Conservation (phyloP, 2,888 invertebrate species). For the Dryococelus australis region DNA sequence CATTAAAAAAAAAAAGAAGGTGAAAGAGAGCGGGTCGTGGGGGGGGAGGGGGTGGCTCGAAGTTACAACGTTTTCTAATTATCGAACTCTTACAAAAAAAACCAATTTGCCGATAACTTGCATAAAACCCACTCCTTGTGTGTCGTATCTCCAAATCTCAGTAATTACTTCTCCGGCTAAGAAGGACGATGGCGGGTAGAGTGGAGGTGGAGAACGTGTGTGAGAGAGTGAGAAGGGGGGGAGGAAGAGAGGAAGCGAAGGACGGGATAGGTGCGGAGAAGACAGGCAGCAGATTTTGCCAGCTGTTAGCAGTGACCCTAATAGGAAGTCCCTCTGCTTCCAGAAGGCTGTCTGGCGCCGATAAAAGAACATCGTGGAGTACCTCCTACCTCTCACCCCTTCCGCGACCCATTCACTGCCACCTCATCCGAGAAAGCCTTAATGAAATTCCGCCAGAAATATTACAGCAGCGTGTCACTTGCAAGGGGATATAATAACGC, state of each 20-base stretch:
- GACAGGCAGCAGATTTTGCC: not conserved
- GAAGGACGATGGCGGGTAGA: not conserved
- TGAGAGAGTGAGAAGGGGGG: not conserved
- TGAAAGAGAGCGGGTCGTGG: no score
- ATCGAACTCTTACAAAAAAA: not conserved
- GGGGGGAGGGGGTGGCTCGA: not conserved
- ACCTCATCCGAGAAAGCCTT: not conserved
- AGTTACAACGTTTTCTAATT: slow-evolving; percentile 3
- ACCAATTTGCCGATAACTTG: not conserved
- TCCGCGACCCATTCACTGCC: not conserved
- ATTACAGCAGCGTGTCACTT: not conserved
- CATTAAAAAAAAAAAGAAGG: no score
- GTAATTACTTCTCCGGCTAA: not conserved
- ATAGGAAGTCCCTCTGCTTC: not conserved
- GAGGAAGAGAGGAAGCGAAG: not conserved
- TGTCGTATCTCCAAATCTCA: not conserved
- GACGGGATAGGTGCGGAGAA: no score
- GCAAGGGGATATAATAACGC: slow-evolving; percentile 1
- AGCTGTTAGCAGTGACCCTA: slow-evolving; percentile 3
- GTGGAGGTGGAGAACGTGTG: not conserved
- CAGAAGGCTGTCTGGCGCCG: not conserved
- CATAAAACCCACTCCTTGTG: not conserved
- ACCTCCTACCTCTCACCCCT: not conserved
- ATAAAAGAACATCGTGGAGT: not conserved
- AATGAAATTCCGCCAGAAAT: slow-evolving; percentile 6